Conservation (phyloP, 1,140 invertebrate genomes). For the Caenorhabditis briggsae region DNA sequence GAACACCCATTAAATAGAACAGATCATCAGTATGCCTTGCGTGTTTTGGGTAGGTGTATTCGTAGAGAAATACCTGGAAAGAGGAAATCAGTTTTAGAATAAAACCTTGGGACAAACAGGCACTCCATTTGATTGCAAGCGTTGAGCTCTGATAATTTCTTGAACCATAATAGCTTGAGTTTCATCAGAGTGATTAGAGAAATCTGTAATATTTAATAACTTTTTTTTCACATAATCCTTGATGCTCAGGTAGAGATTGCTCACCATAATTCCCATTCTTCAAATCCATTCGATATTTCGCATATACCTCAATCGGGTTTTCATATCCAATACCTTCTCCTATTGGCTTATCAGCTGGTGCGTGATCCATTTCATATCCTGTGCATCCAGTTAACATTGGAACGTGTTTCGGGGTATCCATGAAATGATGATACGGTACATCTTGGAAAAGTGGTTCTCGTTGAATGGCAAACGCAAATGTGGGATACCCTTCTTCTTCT, state of each 20-base stretch:
- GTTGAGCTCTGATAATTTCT: neutral
- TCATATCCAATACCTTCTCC: constrained; percentile 1
- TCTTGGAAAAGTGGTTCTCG: constrained; percentile 3
- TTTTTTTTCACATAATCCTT: too few species aligned
- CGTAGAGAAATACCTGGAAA: constrained; percentile 52
- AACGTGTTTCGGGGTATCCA: constrained; percentile 3
- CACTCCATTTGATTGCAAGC: neutral
- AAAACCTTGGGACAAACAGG: neutral
- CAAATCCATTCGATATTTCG: constrained; percentile 2
- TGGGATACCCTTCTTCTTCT: constrained; percentile 50
- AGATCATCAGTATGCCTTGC: constrained; percentile 57
- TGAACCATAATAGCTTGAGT: constrained; percentile 20
- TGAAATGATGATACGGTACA: neutral
- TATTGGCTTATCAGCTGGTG: neutral
- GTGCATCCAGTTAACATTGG: constrained; percentile 32
- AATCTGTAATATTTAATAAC: neutral
- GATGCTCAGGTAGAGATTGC: too few species aligned
- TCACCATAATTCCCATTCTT: neutral
- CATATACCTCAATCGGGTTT: neutral
- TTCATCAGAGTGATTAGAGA: neutral
- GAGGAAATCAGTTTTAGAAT: neutral
- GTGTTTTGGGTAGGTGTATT: constrained; percentile 54
- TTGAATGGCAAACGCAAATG: neutral
- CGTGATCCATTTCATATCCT: constrained; percentile 33
- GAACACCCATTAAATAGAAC: constrained; percentile 60